Base-by-base conservation (phyloP, 2,797 vertebrate genomes). In the Characodon lateralis region DNA sequence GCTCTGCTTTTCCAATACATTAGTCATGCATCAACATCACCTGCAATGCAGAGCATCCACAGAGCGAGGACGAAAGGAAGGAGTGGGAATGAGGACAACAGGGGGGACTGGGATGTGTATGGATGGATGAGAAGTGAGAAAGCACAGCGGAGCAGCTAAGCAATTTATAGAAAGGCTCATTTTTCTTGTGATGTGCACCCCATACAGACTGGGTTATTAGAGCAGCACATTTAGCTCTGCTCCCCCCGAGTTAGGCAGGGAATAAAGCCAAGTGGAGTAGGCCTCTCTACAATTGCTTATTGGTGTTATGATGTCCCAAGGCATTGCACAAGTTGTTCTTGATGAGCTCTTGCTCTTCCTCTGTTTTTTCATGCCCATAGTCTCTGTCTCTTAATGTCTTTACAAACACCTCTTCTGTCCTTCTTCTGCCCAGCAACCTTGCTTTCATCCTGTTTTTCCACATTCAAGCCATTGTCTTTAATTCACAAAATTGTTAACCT, bases 11-110 rank as follows among this genome's bases (percentile, higher is more conserved):
- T 73, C 78, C 74, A 53, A 89, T 94, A 84, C 89, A 94, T 95
- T 91, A 95, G 95, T 94, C 93, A 94, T 92, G 75, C 35, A 86
- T 78, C 88, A 92, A 89, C 86, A 80, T 80, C 78, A 91, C 90
- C 91, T 94, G 90, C 93, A 94, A 80, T 93, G 92, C 90, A 92
- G 92, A 85, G 80, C 77, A 71, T 80, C 80, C 80, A 83, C 78
- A 53, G 86, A 82, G 87, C 72, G 86, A 82, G 71, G 74, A 68
- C 51, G 83, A 80, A 72, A 71, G 70, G 61, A 76, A 69, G 81
- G 73, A 0, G 58, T 48, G 59, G n/a, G 78, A 69, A 24, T 35
- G 78, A 65, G 77, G 72, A 20, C 70, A 16, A 20, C 65, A n/a
- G 50, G 56, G 50, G 46, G 79, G 63, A 66, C 65, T 39, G 0